Base-by-base conservation (phyloP, 2,888 invertebrate genomes). In the Brachylomia viminalis region DNA sequence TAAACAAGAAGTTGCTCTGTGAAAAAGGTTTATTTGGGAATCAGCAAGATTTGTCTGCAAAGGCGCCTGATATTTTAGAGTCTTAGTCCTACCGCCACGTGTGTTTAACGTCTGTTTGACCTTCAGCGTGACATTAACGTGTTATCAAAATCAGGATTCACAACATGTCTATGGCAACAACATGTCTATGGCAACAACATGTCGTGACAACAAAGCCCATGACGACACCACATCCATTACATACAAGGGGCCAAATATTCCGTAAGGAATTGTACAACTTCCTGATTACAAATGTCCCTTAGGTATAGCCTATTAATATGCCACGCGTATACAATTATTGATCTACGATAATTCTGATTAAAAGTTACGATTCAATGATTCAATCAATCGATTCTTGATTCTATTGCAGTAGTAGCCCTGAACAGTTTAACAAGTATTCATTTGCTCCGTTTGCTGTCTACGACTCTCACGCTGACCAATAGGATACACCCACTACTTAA, bases 401-500 rank as follows among this genome's bases (percentile, higher is more conserved):
- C 56, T 59, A 49, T 72, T 30, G 45, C 49, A 58, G 79, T 82
- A 70, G 77, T 75, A 85, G 65, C 87, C 87, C 87, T 87, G 66
- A 72, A 68, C 66, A 75, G 72, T 74, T 59, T 54, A 77, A 70
- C 65, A 73, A 70, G 66, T 62, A 64, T 62, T 82, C 83, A 86
- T 82, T 82, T 66, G 79, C 77, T 70, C 70, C 80, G 83, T 74
- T 71, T 62, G 62, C 73, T 23, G 62, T 82, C 83, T 74, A 10
- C 87, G 86, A 91, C 91, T 95, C 95, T 95, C 94, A 93, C 93
- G 91, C 91, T 94, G 93, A 92, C 94, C 94, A 95, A 95, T 95
- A 94, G 93, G 92, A 93, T 95, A 95, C 95, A 94, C 96, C 95
- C 94, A 96, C 95, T 93, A 94, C 92, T 94, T 92, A 87, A 92